Evolutionary conservation across 2,113 vertebrate genomes (phyloP).

Genomic region (Centrocercus urophasianus): DNA sequence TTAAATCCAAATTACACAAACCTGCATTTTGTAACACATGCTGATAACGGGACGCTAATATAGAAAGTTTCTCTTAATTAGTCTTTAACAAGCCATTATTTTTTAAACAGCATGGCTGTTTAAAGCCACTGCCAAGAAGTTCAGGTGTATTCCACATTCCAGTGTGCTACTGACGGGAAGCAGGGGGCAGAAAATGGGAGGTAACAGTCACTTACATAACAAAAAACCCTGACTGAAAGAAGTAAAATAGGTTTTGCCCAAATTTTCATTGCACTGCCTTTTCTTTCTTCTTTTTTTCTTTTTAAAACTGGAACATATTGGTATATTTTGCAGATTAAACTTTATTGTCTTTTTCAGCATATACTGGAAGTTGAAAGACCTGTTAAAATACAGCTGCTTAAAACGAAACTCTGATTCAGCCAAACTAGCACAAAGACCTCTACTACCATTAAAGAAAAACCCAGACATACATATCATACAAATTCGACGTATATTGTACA

Average conservation of each 20-base stretch:
- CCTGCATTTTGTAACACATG: slow-evolving; percentile 44
- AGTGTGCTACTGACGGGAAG: not conserved
- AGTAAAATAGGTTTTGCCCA: not conserved
- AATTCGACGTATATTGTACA: slow-evolving; percentile 58
- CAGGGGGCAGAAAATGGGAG: not conserved
- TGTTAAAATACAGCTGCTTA: slow-evolving; percentile 58
- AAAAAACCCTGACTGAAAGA: slow-evolving; percentile 36
- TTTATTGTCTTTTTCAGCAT: slow-evolving; percentile 63
- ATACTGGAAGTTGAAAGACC: slow-evolving; percentile 26
- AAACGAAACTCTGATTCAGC: slow-evolving; percentile 55
- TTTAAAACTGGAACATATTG: slow-evolving; percentile 20
- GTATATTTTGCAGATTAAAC: slow-evolving; percentile 6
- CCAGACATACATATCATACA: slow-evolving; percentile 64
- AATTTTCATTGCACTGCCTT: not conserved
- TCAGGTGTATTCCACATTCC: slow-evolving; percentile 17
- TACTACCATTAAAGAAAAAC: slow-evolving; percentile 45
- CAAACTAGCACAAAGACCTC: slow-evolving; percentile 47
- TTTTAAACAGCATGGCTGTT: slow-evolving; percentile 18
- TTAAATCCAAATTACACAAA: slow-evolving; percentile 64
- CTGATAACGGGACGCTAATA: slow-evolving; percentile 38
- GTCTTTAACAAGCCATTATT: slow-evolving; percentile 26
- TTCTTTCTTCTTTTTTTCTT: not conserved
- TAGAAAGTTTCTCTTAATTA: not conserved
- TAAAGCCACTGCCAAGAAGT: slow-evolving; percentile 52
- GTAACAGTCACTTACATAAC: slow-evolving; percentile 45